These are phyloP conservation scores for Trachurus trachurus DNA, from an alignment of 2,797 vertebrate genomes.

Conservation along the genomic window DNA sequence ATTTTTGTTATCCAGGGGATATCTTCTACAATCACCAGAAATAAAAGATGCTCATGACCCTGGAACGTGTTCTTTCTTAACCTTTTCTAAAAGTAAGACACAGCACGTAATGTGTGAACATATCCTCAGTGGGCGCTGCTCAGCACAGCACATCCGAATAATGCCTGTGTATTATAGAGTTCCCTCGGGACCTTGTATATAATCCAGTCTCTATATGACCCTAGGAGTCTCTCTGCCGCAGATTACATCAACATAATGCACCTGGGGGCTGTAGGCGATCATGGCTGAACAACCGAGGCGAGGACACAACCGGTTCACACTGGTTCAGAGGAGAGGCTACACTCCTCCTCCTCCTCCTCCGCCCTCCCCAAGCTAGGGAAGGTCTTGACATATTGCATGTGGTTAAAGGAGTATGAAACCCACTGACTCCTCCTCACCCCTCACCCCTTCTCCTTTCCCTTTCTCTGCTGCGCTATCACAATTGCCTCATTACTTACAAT, in stretches of 20 bases:
- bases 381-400: slow-evolving; percentile 40
- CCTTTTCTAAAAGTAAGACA: slow-evolving; percentile 27
- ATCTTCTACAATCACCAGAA: neutral
- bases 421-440: slow-evolving; percentile 1
- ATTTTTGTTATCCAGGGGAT: neutral
- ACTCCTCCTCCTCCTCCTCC: neutral
- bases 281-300: slow-evolving; percentile 27
- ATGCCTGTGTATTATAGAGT: slow-evolving; percentile 34
- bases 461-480: slow-evolving; percentile 25
- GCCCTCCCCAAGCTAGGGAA: slow-evolving; percentile 7
- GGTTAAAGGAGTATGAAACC: slow-evolving; percentile 56
- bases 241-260: slow-evolving; percentile 65
- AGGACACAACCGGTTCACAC: slow-evolving; percentile 40
- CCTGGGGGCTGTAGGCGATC: slow-evolving; percentile 24
- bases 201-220: slow-evolving; percentile 63
- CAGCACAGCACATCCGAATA: slow-evolving; percentile 18
- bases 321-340: slow-evolving; percentile 52
- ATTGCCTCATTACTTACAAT: slow-evolving; percentile 62
- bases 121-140: slow-evolving; percentile 32
- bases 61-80: slow-evolving; percentile 38
- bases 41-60: slow-evolving; percentile 28
- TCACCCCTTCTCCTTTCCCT: slow-evolving; percentile 2
- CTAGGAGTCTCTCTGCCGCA: slow-evolving; percentile 54
- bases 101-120: slow-evolving; percentile 25
- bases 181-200: slow-evolving; percentile 40